Conservation (phyloP, 2,888 invertebrate genomes). For the Synanthedon formicaeformis region DNA sequence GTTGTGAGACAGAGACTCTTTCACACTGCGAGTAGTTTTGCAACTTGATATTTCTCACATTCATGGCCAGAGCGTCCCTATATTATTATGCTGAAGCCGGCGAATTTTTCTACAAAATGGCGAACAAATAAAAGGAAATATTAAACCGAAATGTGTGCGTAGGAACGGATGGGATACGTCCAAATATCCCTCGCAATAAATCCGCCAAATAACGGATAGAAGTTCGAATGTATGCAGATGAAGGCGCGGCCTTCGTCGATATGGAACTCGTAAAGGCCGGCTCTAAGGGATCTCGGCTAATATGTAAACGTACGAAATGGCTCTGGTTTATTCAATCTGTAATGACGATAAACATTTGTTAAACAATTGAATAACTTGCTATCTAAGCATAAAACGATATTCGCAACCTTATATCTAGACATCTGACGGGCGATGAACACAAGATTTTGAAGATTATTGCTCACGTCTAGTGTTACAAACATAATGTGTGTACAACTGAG, state of each 20-base stretch:
- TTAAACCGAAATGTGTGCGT: not conserved
- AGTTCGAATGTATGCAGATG: constrained; percentile 17
- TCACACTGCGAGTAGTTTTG: not conserved
- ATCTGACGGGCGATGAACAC: too few species aligned
- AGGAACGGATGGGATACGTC: not conserved
- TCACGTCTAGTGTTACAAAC: too few species aligned
- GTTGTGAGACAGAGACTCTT: not conserved
- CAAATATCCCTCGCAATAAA: constrained; percentile 6
- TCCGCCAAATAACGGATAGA: constrained; percentile 12
- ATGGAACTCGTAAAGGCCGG: constrained; percentile 20
- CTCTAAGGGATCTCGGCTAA: not conserved
- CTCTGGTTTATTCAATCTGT: too few species aligned
- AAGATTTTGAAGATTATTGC: too few species aligned
- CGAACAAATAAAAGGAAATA: not conserved
- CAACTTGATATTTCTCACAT: too few species aligned
- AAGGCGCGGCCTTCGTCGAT: constrained; percentile 8
- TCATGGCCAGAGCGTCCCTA: not conserved
- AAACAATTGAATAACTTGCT: too few species aligned
- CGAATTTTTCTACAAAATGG: not conserved
- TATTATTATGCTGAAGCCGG: not conserved
- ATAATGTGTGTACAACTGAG: too few species aligned
- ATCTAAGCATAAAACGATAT: too few species aligned
- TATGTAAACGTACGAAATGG: not conserved
- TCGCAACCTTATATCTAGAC: too few species aligned
- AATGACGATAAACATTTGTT: too few species aligned